Base-by-base conservation (phyloP, 1,140 invertebrate species). In the Cyclargus thomasi region DNA sequence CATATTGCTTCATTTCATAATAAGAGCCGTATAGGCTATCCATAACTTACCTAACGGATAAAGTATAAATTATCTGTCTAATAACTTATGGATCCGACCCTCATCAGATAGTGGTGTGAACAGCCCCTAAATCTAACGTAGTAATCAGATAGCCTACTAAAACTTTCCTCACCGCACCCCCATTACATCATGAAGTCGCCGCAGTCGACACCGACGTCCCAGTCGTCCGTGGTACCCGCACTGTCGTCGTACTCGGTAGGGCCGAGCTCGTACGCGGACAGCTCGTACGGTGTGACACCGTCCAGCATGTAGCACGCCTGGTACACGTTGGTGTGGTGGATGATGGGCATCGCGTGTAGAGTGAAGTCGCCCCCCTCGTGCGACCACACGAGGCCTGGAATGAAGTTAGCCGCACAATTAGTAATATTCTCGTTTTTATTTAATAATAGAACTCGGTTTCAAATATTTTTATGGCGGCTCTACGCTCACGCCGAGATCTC, bases 141-240 rank as follows among this genome's bases (percentile, higher is more conserved):
- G 29, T 29, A 4, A 29, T 6, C 39, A 47, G 39, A 16, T 47
- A 47, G 39, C 2, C 10, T 47, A 47, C 39, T 47, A 47, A 47
- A 47, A 47, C 39, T 11, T 3, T 20, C 17, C 16, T 53, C 16
- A 53, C 53, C 47, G 8, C n/a, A 18, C 16, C n/a, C 0, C 21
- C 29, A 81, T 91, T 92, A 93, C 90, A 93, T 92, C 91, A 93
- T 93, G 74, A 93, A 93, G 70, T 93, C 92, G 2, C 92, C 92
- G 79, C 92, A 93, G 71, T 93, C 92, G 63, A 93, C 92, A 62
- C 92, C 92, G 71, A 93, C 92, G 77, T 93, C 92, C 83, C 92
- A 93, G 71, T 93, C 92, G 69, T 93, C 92, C n/a, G 92, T 92
- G 20, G 90, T 91, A n/a, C 92, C 91, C 64, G 90, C 92, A 8